These are phyloP conservation scores for Aquatica leii DNA, from an alignment of 2,888 invertebrate species.

Conservation along the genomic window DNA sequence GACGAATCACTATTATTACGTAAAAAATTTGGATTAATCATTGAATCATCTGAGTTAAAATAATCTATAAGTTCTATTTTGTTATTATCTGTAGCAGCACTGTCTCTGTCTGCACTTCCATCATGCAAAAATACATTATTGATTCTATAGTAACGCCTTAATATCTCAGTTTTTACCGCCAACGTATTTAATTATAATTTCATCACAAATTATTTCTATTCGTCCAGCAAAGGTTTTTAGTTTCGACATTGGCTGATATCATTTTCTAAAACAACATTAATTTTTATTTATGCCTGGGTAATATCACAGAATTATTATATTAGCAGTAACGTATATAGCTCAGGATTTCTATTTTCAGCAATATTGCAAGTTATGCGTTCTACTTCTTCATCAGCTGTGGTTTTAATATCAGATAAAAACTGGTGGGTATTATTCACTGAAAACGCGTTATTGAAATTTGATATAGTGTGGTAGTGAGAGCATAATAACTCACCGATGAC, in stretches of 20 bases:
- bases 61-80: background rate
- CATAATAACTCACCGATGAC: background rate
- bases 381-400: background rate
- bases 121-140: background rate
- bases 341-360: background rate
- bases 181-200: background rate
- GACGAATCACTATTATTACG: background rate
- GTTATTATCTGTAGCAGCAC: background rate
- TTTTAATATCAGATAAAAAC: background rate
- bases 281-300: background rate
- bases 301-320: background rate
- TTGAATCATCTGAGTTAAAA: background rate
- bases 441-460: background rate
- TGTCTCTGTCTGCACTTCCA: background rate
- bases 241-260: background rate
- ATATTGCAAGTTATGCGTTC: background rate
- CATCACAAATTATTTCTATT: background rate
- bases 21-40: background rate
- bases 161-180: background rate
- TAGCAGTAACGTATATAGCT: background rate
- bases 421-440: background rate
- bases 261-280: background rate
- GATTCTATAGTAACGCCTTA: background rate
- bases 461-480: background rate
- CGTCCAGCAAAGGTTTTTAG: background rate